phyloP scores from a whole-genome alignment of 2,113 vertebrate genomes.

The Glaucidium brasilianum region DNA sequence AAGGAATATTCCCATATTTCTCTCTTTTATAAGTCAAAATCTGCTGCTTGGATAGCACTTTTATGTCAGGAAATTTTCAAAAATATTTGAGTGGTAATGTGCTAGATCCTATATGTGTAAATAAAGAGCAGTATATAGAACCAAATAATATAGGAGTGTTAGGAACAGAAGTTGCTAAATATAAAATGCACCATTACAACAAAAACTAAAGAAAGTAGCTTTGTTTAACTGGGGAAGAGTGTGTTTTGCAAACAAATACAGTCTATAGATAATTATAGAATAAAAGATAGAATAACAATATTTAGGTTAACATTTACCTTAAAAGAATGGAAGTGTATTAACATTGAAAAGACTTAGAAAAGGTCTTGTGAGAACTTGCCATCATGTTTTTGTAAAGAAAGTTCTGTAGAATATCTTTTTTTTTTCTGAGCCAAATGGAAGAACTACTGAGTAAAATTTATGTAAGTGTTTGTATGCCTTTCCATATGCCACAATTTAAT shows the following conservation, averaged over 20 bases:
- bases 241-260: background rate
- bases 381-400: background rate
- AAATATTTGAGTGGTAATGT: background rate
- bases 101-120: background rate
- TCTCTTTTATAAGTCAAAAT: background rate
- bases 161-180: background rate
- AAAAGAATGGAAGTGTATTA: background rate
- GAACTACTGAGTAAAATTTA: background rate
- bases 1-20: background rate
- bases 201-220: background rate
- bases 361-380: background rate
- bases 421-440: constrained; percentile 14
- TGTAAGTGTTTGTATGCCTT: background rate
- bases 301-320: background rate
- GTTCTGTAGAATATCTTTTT: background rate
- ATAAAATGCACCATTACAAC: background rate
- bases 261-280: background rate
- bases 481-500: constrained; percentile 23
- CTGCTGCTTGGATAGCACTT: background rate
- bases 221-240: background rate
- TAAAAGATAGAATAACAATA: background rate
- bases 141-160: background rate
- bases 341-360: background rate
- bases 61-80: background rate
- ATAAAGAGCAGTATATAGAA: background rate